Base-by-base conservation (phyloP, 37 sponge, comb jelly and placozoan species). In the Lycopodina hypogea region DNA sequence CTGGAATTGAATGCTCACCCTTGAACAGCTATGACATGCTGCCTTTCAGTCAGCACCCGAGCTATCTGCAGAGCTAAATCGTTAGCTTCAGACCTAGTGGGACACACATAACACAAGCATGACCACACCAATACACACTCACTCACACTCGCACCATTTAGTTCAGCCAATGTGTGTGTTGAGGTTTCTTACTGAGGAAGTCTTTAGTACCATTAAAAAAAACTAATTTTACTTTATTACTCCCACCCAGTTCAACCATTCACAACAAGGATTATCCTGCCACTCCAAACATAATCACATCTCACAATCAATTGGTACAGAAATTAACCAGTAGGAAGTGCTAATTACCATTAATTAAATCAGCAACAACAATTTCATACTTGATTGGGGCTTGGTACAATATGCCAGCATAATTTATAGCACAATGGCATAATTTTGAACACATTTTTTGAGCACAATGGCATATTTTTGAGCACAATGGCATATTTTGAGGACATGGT, bases 51-150 rank as follows among this genome's bases (percentile, higher is more conserved):
- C 65, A 77, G 74, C 3, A 48, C 68, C 52, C 83, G 64, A n/a
- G 93, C 94, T 45, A 95, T 88, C 68, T 80, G 83, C 59, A 95
- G 73, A 19, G 95, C 93, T 37, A 95, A 67, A 42, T 91, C 92
- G 28, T 91, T 95, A 7, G 95, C 95, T 57, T 95, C 95, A 57
- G 95, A 88, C 58, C 95, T 95, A 50, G 19, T 74, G 1, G 35
- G 23, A 64, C 15, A 71, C 2, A 51, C 38, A 80, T 21, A 42
- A 26, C 9, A n/a, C 17, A 58, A 36, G 28, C 52, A 23, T 15
- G 7, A 81, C 11, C 23, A 59, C 28, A 59, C 18, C 55, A 53
- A 19, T 53, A 12, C 12, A 53, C 55, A 17, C 17, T 19, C 17
- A 19, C 12, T 17, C 12, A 53, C 55, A 19, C 17, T 53, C 17